Evolutionary conservation across 1,140 invertebrate genomes (phyloP).

Genomic region (Leptinotarsa defecta): DNA sequence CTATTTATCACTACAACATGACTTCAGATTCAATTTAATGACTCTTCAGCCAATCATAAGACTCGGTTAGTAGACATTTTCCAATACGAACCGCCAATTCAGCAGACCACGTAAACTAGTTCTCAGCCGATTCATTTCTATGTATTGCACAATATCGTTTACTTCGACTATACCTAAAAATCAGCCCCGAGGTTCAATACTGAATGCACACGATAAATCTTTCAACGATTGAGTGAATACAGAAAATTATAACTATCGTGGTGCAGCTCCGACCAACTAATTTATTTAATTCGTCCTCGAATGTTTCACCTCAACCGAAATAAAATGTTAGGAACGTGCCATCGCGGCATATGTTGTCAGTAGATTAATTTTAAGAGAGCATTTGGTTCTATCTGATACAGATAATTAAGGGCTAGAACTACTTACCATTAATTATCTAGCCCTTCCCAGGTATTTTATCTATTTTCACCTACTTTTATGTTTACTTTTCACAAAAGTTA

Average conservation of each 20-base stretch:
- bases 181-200: no score
- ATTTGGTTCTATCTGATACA: slow-evolving; percentile 44
- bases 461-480: slow-evolving; percentile 35
- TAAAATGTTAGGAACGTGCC: background rate
- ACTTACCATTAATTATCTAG: slow-evolving; percentile 41
- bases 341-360: slow-evolving; percentile 28
- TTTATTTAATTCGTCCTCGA: slow-evolving; percentile 14
- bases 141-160: no score
- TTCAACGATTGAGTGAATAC: background rate
- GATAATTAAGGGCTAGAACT: slow-evolving; percentile 37
- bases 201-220: no score
- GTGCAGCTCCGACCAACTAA: background rate
- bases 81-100: no score
- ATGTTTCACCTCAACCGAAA: slow-evolving; percentile 8
- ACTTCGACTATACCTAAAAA: no score
- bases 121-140: no score
- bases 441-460: slow-evolving; percentile 33
- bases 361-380: slow-evolving; percentile 39
- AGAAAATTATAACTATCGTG: background rate
- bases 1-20: no score
- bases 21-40: no score
- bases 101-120: no score
- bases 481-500: slow-evolving; percentile 3
- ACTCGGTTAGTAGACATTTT: no score
- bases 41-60: no score